These are phyloP conservation scores for Thereva nobilitata DNA, from an alignment of 2,888 invertebrate species.

Conservation along the genomic window DNA sequence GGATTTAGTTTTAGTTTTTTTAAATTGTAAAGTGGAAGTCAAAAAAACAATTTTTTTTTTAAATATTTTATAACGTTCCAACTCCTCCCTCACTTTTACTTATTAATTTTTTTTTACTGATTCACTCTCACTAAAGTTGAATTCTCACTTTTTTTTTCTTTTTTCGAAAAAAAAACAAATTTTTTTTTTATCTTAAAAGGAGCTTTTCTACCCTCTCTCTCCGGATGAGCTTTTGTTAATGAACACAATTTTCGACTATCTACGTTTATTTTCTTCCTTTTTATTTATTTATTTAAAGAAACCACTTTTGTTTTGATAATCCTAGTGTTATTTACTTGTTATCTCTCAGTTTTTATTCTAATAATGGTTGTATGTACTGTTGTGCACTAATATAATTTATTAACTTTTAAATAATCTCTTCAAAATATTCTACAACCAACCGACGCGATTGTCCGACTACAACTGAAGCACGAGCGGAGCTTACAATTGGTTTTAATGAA, in stretches of 20 bases:
- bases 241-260: too few relatives aligned
- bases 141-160: background rate
- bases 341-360: background rate
- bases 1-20: too few relatives aligned
- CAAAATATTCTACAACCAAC: constrained; percentile 48
- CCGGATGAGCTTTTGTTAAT: too few relatives aligned
- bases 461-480: constrained; percentile 59
- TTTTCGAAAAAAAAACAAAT: background rate
- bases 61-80: too few relatives aligned
- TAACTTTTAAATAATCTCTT: background rate
- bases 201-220: background rate
- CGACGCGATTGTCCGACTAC: constrained; percentile 59
- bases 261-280: background rate
- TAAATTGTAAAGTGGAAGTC: too few relatives aligned
- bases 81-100: constrained; percentile 1
- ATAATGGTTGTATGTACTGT: background rate
- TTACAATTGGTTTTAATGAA: constrained; percentile 60
- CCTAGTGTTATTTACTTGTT: too few relatives aligned
- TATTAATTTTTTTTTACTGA: background rate
- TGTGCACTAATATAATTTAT: background rate
- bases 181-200: background rate
- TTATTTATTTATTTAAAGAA: background rate
- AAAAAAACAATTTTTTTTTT: too few relatives aligned
- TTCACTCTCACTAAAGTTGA: background rate
- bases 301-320: too few relatives aligned